phyloP scores from a whole-genome alignment of 2,797 vertebrate species.

The Alectoris magna region DNA sequence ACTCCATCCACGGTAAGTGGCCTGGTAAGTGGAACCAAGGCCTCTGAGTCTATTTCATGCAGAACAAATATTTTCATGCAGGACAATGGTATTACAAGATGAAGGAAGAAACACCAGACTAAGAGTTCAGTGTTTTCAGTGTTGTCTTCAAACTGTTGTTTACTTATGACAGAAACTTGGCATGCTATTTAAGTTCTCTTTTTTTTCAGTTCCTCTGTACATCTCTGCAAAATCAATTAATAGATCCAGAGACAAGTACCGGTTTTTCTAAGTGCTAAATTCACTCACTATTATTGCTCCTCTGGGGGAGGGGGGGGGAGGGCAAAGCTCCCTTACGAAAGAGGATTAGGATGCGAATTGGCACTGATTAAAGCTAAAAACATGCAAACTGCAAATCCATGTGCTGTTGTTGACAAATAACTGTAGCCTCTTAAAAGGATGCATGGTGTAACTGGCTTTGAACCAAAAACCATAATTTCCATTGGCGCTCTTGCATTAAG shows the following conservation, averaged over 20 bases:
- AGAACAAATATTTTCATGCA: slow-evolving; percentile 26
- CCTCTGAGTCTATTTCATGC: neutral
- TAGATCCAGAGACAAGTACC: neutral
- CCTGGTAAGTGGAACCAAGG: neutral
- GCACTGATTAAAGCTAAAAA: slow-evolving; percentile 28
- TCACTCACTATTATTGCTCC: slow-evolving; percentile 18
- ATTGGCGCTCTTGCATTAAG: neutral
- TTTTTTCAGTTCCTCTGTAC: neutral
- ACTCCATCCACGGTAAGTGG: neutral
- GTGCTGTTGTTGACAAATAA: neutral
- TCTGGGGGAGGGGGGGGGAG: neutral
- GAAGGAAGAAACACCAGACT: slow-evolving; percentile 30
- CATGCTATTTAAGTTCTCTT: neutral
- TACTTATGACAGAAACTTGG: slow-evolving; percentile 22
- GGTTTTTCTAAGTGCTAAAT: neutral
- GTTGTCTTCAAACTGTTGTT: slow-evolving; percentile 21
- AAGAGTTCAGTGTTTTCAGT: neutral
- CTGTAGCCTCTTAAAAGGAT: neutral
- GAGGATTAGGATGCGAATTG: slow-evolving; percentile 5
- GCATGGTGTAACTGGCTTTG: neutral
- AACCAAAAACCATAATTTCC: neutral
- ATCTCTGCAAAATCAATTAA: slow-evolving; percentile 30
- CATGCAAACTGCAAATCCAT: neutral
- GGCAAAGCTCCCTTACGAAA: neutral
- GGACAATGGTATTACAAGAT: neutral